A percentile compares a stretch with the other conserved stretches of the same genome.
Evolutionary conservation across 2,797 vertebrate genomes (phyloP).

Genomic region (Sphaeramia orbicularis): DNA sequence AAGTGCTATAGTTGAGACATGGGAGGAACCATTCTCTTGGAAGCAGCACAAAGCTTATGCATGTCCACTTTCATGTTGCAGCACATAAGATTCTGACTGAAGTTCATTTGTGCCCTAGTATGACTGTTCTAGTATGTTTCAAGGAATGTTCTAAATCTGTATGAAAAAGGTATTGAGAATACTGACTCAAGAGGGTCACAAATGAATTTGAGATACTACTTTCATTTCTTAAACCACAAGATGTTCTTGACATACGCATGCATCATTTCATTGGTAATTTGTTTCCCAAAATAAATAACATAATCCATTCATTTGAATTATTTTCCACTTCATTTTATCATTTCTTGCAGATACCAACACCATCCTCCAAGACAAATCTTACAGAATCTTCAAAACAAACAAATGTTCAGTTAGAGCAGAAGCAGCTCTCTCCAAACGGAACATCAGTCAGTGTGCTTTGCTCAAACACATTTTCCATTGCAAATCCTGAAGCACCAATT

Average conservation of each 20-base stretch:
- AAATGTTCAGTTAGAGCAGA: slow-evolving; percentile 49
- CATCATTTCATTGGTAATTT: slow-evolving; percentile 42
- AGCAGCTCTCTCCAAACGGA: slow-evolving; percentile 35
- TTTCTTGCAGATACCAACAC: slow-evolving; percentile 77
- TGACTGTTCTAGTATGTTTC: slow-evolving; percentile 3
- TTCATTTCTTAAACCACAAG: slow-evolving; percentile 1
- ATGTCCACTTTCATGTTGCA: slow-evolving; percentile 33
- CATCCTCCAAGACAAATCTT: slow-evolving; percentile 66
- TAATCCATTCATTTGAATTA: slow-evolving; percentile 53
- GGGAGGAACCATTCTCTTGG: slow-evolving; percentile 5
- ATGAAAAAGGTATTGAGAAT: not conserved
- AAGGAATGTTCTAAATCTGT: not conserved
- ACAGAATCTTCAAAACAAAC: slow-evolving; percentile 69
- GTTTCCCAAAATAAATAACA: slow-evolving; percentile 30
- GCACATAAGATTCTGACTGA: slow-evolving; percentile 18
- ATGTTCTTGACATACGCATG: slow-evolving; percentile 54
- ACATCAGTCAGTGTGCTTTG: slow-evolving; percentile 28
- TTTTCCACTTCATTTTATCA: slow-evolving; percentile 71
- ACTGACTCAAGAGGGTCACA: slow-evolving; percentile 42
- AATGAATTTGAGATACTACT: slow-evolving; percentile 48
- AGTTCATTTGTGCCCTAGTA: slow-evolving; percentile 55
- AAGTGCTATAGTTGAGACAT: not conserved
- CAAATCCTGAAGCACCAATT: slow-evolving; percentile 45
- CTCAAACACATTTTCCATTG: slow-evolving; percentile 29
- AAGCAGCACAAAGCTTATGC: slow-evolving; percentile 3